These are phyloP conservation scores for Caenorhabditis latens DNA, from an alignment of 1,140 invertebrate species.

Conservation along the genomic window DNA sequence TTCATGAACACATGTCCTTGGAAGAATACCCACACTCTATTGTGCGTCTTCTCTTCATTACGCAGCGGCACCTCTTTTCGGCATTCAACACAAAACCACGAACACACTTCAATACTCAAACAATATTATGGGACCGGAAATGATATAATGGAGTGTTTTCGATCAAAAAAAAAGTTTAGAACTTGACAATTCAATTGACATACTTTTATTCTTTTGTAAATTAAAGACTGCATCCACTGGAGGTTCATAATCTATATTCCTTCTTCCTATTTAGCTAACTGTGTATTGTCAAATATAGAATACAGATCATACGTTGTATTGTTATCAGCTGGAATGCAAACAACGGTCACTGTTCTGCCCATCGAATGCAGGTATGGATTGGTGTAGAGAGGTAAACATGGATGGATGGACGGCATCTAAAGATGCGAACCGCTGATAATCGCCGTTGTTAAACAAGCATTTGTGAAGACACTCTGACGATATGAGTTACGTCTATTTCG, in stretches of 20 bases:
- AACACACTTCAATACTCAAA: background rate
- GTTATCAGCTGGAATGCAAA: conserved; percentile 35
- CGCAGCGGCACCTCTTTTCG: background rate
- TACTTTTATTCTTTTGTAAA: background rate
- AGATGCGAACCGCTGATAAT: conserved; percentile 45
- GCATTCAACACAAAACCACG: background rate
- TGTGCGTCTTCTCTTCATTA: conserved; percentile 40
- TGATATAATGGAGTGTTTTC: background rate
- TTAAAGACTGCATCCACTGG: no score
- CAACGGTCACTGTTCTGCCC: background rate
- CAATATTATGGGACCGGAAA: background rate
- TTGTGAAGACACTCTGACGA: background rate
- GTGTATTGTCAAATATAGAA: background rate
- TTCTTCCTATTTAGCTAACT: no score
- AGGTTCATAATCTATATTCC: no score
- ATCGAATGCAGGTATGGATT: background rate
- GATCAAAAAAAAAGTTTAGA: background rate
- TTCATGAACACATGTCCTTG: conserved; percentile 48
- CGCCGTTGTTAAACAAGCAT: conserved; percentile 39
- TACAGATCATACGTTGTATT: background rate
- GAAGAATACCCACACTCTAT: conserved; percentile 31
- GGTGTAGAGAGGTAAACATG: conserved; percentile 7
- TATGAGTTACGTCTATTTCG: background rate
- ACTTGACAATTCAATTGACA: background rate
- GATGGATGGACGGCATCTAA: conserved; percentile 32